A percentile compares a stretch with the other conserved stretches of the same genome.
These are phyloP conservation scores for Noctua janthe DNA, from an alignment of 2,888 invertebrate species.

Conservation along the genomic window DNA sequence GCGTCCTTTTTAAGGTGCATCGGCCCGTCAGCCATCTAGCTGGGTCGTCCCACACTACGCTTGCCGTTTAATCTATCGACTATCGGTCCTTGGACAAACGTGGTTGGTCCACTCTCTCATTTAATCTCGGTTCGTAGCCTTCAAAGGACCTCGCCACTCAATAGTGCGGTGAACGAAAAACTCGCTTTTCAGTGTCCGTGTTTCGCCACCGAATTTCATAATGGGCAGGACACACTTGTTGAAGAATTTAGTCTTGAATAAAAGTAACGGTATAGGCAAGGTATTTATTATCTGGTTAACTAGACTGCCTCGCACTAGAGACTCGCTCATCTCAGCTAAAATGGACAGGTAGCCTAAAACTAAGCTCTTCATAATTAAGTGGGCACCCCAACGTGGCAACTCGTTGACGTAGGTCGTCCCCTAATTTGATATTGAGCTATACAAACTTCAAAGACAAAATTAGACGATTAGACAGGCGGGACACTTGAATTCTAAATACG, in stretches of 20 bases:
- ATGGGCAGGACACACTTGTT: not conserved
- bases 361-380: slow-evolving; percentile 47
- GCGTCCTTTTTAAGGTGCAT: not conserved
- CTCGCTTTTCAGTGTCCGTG: not conserved
- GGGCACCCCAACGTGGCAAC: slow-evolving; percentile 24
- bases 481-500: slow-evolving; percentile 61
- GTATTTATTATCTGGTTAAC: too few species aligned
- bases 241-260: not conserved
- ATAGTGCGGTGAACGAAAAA: not conserved
- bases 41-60: not conserved
- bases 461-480: slow-evolving; percentile 49
- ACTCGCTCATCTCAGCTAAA: not conserved
- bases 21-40: not conserved
- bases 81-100: not conserved
- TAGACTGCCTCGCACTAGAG: not conserved
- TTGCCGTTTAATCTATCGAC: not conserved
- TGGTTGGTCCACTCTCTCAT: too few species aligned
- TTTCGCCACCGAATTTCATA: not conserved
- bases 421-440: slow-evolving; percentile 52
- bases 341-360: slow-evolving; percentile 15
- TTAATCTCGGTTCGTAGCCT: not conserved
- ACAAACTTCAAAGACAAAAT: slow-evolving; percentile 53
- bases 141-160: not conserved
- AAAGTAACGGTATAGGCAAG: too few species aligned
- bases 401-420: slow-evolving; percentile 48